Evolutionary conservation across 2,113 vertebrate species (phyloP).

Genomic region (Seriola quinqueradiata): DNA sequence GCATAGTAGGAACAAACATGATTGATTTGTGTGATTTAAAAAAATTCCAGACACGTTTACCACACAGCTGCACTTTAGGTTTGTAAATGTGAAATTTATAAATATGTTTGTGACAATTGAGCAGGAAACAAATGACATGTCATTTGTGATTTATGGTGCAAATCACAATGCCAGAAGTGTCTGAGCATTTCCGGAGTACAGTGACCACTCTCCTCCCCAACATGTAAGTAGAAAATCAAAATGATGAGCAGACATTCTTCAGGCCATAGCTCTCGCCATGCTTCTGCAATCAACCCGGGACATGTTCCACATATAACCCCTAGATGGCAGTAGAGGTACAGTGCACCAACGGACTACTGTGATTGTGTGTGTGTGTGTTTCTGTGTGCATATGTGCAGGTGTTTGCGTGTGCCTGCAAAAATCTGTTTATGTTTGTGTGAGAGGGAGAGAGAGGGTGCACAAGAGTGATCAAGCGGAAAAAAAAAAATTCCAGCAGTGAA

Average conservation of each 20-base stretch:
- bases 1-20: neutral
- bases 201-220: neutral
- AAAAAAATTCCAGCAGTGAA: constrained; percentile 46
- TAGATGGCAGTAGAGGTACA: constrained; percentile 82
- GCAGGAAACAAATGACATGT: constrained; percentile 29
- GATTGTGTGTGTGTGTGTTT: neutral
- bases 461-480: constrained; percentile 48
- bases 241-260: constrained; percentile 17
- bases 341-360: constrained; percentile 23
- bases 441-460: constrained; percentile 11
- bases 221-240: constrained; percentile 15
- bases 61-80: neutral
- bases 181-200: neutral
- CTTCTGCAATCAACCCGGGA: constrained; percentile 10
- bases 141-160: constrained; percentile 21
- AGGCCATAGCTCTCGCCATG: neutral
- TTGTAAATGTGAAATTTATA: neutral
- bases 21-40: neutral
- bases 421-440: constrained; percentile 48
- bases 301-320: constrained; percentile 49
- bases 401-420: constrained; percentile 35
- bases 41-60: neutral
- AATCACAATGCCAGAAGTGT: constrained; percentile 17
- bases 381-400: neutral
- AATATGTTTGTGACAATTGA: constrained; percentile 2